Evolutionary conservation across 2,888 invertebrate species (phyloP).

Genomic region (Melipona beecheii): DNA sequence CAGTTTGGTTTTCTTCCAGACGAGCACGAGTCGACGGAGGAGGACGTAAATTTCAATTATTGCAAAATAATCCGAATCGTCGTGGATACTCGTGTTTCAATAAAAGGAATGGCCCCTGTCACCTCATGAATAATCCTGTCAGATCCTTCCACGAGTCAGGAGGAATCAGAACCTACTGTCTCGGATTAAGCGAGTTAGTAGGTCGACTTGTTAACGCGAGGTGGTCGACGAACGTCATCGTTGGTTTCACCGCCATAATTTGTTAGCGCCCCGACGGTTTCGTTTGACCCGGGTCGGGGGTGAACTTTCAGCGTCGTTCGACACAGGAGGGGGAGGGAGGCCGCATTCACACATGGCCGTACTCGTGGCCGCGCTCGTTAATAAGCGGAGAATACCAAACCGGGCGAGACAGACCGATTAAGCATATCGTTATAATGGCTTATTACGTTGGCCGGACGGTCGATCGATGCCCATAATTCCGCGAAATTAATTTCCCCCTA

Average conservation of each 20-base stretch:
- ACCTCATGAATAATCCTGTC: not conserved
- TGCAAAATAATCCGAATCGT: not conserved
- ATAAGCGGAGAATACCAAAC: conserved; percentile 56
- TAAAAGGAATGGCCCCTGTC: not conserved
- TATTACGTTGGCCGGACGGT: conserved; percentile 62
- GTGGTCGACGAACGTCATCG: conserved; percentile 22
- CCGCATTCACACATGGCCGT: conserved; percentile 47
- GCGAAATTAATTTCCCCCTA: conserved; percentile 64
- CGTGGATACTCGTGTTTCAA: not conserved
- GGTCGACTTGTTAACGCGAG: conserved; percentile 2
- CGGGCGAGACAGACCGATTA: conserved; percentile 57
- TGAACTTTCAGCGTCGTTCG: conserved; percentile 63
- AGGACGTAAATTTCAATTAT: too few relatives aligned
- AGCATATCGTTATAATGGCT: conserved; percentile 71
- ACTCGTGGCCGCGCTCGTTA: conserved; percentile 58
- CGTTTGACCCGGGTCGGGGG: conserved; percentile 64
- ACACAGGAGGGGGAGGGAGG: not conserved
- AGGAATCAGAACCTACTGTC: not conserved
- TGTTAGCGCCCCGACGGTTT: conserved; percentile 69
- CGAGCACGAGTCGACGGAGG: too few relatives aligned
- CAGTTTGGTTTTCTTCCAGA: too few relatives aligned
- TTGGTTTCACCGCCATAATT: conserved; percentile 63
- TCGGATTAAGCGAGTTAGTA: not conserved
- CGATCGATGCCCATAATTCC: conserved; percentile 58
- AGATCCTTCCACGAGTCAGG: not conserved